These are phyloP conservation scores for Heterohyrax brucei DNA, from an alignment of 2,797 vertebrate genomes.

Conservation along the genomic window DNA sequence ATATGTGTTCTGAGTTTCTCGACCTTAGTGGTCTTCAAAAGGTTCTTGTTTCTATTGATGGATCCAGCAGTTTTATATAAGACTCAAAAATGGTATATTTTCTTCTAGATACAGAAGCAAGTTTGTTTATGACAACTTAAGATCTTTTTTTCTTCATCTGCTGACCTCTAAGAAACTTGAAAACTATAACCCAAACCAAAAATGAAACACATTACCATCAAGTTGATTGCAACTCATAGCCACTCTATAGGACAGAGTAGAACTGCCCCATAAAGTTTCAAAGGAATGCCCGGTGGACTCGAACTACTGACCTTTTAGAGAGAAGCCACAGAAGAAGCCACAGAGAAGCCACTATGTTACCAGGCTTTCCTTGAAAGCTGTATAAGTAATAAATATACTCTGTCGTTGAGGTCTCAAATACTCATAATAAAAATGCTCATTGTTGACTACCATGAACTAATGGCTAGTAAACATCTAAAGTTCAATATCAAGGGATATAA, in stretches of 20 bases:
- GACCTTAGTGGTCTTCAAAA: not conserved
- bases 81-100: not conserved
- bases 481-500: not conserved
- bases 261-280: too few relatives aligned
- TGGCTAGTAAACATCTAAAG: not conserved
- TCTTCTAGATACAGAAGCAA: not conserved
- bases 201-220: too few relatives aligned
- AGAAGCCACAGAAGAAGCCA: too few relatives aligned
- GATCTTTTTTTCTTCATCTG: not conserved
- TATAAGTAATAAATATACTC: not conserved
- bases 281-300: too few relatives aligned
- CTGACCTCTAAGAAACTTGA: not conserved
- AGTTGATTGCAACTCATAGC: too few relatives aligned
- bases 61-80: not conserved
- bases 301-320: too few relatives aligned
- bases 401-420: not conserved
- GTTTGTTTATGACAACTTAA: not conserved
- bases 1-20: not conserved
- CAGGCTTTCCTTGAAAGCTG: not conserved
- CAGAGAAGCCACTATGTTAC: too few relatives aligned
- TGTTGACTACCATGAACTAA: not conserved
- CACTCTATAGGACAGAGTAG: too few relatives aligned
- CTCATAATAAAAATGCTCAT: constrained; percentile 13
- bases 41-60: not conserved
- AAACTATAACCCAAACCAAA: too few relatives aligned